These are phyloP conservation scores for Pheucticus melanocephalus DNA, from an alignment of 2,113 vertebrate species.

Conservation along the genomic window DNA sequence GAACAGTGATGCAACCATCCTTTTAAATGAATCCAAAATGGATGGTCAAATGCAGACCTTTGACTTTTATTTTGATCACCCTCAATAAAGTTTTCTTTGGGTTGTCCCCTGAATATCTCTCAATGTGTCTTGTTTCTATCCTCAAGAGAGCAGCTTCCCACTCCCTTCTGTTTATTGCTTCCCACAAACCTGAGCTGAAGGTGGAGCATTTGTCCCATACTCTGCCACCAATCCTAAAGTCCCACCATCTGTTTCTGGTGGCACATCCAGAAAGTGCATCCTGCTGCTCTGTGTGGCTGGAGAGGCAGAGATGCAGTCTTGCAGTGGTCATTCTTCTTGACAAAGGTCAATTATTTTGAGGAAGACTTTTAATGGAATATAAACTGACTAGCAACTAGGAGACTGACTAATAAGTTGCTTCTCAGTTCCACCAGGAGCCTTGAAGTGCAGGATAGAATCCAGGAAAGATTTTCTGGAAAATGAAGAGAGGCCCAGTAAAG, in stretches of 20 bases:
- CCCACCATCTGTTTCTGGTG: neutral
- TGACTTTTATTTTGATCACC: neutral
- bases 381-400: neutral
- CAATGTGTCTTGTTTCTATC: neutral
- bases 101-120: neutral
- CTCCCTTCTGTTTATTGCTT: neutral
- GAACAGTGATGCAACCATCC: neutral
- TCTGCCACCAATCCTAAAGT: neutral
- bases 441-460: constrained; percentile 25
- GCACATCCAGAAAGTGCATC: neutral
- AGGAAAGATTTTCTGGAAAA: constrained; percentile 42
- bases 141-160: neutral
- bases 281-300: neutral
- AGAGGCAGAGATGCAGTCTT: neutral
- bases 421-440: constrained; percentile 1
- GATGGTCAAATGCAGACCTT: neutral
- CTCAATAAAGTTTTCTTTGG: neutral
- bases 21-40: neutral
- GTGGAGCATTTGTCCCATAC: neutral
- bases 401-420: neutral
- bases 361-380: neutral
- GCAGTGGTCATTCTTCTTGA: neutral
- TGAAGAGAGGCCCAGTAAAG: constrained; percentile 2
- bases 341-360: neutral
- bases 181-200: neutral